These are phyloP conservation scores for Connochaetes taurinus DNA, from an alignment of 2,113 vertebrate species.

Conservation along the genomic window DNA sequence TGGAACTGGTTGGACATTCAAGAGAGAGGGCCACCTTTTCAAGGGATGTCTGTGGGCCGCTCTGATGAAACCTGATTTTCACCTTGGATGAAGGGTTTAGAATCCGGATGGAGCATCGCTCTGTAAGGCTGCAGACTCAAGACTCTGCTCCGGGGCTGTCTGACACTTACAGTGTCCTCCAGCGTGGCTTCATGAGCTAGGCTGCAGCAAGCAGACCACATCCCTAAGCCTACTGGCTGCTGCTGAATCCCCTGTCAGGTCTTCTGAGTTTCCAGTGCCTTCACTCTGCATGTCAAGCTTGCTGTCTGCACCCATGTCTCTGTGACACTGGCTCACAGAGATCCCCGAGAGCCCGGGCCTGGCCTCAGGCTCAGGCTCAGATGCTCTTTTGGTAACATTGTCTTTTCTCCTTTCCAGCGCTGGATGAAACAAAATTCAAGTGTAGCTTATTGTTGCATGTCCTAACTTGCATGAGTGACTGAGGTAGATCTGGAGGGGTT, in stretches of 20 bases:
- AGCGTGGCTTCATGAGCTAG: background rate
- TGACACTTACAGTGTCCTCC: background rate
- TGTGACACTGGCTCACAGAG: conserved; percentile 38
- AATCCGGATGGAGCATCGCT: background rate
- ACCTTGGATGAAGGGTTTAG: background rate
- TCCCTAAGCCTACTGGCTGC: conserved; percentile 34
- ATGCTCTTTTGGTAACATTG: conserved; percentile 17
- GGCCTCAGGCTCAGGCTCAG: conserved; percentile 43
- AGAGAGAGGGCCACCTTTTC: background rate
- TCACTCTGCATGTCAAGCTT: conserved; percentile 48
- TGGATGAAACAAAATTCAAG: conserved; percentile 45
- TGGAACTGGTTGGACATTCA: background rate
- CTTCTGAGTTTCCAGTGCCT: conserved; percentile 62
- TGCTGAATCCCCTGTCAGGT: conserved; percentile 71
- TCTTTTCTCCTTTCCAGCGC: background rate
- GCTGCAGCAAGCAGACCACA: background rate
- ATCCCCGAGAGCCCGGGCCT: conserved; percentile 19
- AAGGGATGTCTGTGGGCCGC: background rate
- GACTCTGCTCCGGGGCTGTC: background rate
- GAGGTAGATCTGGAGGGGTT: background rate
- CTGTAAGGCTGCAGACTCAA: background rate
- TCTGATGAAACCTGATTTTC: background rate
- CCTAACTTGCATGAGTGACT: background rate
- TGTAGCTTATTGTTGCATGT: background rate
- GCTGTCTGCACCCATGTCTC: conserved; percentile 21